Conservation (phyloP, 2,888 invertebrate genomes). For the Caprella mutica region DNA sequence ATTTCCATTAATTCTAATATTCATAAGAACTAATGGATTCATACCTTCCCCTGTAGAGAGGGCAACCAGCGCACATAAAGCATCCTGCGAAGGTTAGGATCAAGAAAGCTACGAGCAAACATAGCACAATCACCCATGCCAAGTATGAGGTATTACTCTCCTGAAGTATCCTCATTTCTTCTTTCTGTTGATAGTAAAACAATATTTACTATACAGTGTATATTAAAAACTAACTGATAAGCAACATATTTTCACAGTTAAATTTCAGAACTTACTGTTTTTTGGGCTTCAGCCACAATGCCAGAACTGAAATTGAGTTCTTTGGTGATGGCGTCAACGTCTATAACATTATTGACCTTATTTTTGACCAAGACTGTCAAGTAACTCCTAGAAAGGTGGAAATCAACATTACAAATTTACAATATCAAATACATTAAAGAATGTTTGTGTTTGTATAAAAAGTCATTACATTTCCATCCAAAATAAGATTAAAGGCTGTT, state of each 20-base stretch:
- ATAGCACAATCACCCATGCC: slow-evolving; percentile 23
- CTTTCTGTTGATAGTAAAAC: background rate
- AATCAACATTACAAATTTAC: too few species aligned
- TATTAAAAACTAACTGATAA: background rate
- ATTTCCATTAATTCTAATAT: background rate
- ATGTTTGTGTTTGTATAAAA: too few species aligned
- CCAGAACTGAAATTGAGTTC: slow-evolving; percentile 17
- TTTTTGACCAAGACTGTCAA: slow-evolving; percentile 20
- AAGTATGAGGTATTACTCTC: slow-evolving; percentile 20
- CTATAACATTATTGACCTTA: slow-evolving; percentile 20
- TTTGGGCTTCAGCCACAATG: background rate
- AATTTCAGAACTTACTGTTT: too few species aligned
- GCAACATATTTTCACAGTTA: background rate
- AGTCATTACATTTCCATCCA: too few species aligned
- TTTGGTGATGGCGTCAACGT: slow-evolving; percentile 21
- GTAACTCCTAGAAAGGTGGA: slow-evolving; percentile 8
- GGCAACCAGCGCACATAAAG: slow-evolving; percentile 26
- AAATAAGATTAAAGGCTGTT: too few species aligned
- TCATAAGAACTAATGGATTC: background rate
- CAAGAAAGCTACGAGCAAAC: slow-evolving; percentile 20
- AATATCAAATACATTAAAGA: too few species aligned
- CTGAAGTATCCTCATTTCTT: slow-evolving; percentile 8
- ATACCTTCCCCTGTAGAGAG: slow-evolving; percentile 24
- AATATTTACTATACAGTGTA: too few species aligned
- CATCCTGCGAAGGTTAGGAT: slow-evolving; percentile 23